phyloP scores from a whole-genome alignment of 64 coral and sea anemone species.

The Stichodactyla mertensii region DNA sequence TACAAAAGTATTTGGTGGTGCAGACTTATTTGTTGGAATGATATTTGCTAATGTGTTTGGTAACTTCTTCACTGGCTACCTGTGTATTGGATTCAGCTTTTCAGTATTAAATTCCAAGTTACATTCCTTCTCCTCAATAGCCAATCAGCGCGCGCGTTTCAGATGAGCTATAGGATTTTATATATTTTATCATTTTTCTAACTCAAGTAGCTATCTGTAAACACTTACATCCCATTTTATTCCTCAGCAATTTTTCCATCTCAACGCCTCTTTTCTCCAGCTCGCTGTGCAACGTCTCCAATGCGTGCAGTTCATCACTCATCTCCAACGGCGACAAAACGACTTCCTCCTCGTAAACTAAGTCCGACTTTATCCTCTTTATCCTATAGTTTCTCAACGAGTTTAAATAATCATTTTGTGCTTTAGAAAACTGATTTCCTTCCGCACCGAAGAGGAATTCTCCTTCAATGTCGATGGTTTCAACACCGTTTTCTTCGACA shows the following conservation, averaged over 20 bases:
- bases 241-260: constrained; percentile 61
- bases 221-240: constrained; percentile 79
- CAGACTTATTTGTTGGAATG: no score
- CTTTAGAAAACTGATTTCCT: not conserved
- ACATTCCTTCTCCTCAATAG: no score
- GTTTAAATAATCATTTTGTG: constrained; percentile 4
- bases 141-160: no score
- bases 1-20: no score
- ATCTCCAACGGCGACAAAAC: constrained; percentile 68
- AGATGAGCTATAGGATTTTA: no score
- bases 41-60: no score
- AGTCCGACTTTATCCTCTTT: constrained; percentile 47
- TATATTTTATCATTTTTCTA: not conserved
- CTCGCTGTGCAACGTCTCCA: constrained; percentile 43
- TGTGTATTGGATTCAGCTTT: no score
- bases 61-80: no score
- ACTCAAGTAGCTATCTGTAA: not conserved
- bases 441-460: constrained; percentile 43
- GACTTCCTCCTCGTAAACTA: constrained; percentile 78
- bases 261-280: constrained; percentile 71
- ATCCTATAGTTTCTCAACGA: constrained; percentile 14
- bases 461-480: constrained; percentile 70
- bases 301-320: constrained; percentile 46
- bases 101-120: no score
- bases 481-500: constrained; percentile 25